Base-by-base conservation (phyloP, 2,888 invertebrate species). In the Nephrocerus scutellatus region DNA sequence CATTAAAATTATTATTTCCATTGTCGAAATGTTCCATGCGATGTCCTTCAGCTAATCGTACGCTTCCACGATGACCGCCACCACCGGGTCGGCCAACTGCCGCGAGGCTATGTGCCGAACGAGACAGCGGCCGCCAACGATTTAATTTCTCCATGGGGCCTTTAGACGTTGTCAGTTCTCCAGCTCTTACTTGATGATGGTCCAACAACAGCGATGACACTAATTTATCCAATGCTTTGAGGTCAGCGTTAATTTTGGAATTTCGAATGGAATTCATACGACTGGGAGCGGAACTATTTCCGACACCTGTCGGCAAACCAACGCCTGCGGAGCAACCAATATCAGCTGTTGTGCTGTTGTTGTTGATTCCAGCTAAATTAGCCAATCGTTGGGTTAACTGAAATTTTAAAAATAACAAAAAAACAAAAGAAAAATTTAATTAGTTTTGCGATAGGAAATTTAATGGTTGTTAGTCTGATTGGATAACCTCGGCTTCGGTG, bases 181-280 rank as follows among this genome's bases (percentile, higher is more conserved):
- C 34, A 33, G 31, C 30, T 22, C 16, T 16, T 7, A 9, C 23
- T n/a, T 44, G 39, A 15, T 41, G 38, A 29, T 60, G 60, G 42
- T 74, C 65, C 21, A 75, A 75, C 13, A 82, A 59, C 12, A 82
- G 62, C 20, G 75, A 74, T 16, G 74, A 75, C 9, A 82, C 71
- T 14, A 81, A 67, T 55, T 77, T 76, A 54, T 82, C 82, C 31
- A 81, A 61, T 3, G 74, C 73, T 19, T 74, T 77, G 22, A 81
- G 72, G 50, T 82, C 80, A 23, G 59, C 60, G 42, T 76, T 75
- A 7, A 70, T 55, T 48, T 70, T 74, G 1, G 74, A 67, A 36
- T 54, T 70, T 46, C 52, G 60, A 41, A 50, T 60, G 2, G 61
- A 59, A 21, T 60, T 60, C 50, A 62, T 55, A 16, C 58, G 59